Percentiles rank a stretch among this genome's conserved stretches.
Conservation (phyloP, 2,797 vertebrate genomes). For the Potorous gilbertii region DNA sequence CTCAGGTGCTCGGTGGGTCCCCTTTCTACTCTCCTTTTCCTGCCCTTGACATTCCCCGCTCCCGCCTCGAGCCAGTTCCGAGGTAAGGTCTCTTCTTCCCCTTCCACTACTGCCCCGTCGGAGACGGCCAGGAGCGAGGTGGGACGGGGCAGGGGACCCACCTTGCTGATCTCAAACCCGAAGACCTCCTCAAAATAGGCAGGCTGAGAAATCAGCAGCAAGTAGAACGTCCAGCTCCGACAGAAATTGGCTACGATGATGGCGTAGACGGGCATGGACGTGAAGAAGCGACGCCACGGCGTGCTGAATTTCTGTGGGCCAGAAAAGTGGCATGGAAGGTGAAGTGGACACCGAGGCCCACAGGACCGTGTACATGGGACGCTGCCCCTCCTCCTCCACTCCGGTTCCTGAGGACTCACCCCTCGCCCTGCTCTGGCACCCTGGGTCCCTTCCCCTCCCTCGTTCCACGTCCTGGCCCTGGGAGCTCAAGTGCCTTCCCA, state of each 20-base stretch:
- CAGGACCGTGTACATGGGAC: background rate
- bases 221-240: slow-evolving; percentile 96
- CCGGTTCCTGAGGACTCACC: background rate
- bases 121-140: background rate
- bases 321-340: slow-evolving; percentile 12
- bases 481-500: background rate
- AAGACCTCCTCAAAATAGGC: slow-evolving; percentile 97
- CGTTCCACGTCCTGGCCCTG: rapidly evolving
- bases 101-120: background rate
- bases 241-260: slow-evolving; percentile 97
- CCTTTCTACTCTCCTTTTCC: background rate
- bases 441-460: too few species aligned
- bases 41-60: background rate
- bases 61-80: background rate
- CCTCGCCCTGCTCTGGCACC: background rate
- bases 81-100: background rate
- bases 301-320: slow-evolving; percentile 92
- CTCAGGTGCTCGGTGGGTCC: background rate
- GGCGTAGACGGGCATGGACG: slow-evolving; percentile 95
- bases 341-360: background rate
- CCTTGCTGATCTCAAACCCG: slow-evolving; percentile 96
- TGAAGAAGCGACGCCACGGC: slow-evolving; percentile 93
- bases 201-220: slow-evolving; percentile 95
- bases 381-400: too few species aligned
- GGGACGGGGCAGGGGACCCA: slow-evolving; percentile 61